Percentiles rank a stretch among this genome's conserved stretches.
phyloP scores from a whole-genome alignment of 2,888 invertebrate genomes.

The Idaea biselata region DNA sequence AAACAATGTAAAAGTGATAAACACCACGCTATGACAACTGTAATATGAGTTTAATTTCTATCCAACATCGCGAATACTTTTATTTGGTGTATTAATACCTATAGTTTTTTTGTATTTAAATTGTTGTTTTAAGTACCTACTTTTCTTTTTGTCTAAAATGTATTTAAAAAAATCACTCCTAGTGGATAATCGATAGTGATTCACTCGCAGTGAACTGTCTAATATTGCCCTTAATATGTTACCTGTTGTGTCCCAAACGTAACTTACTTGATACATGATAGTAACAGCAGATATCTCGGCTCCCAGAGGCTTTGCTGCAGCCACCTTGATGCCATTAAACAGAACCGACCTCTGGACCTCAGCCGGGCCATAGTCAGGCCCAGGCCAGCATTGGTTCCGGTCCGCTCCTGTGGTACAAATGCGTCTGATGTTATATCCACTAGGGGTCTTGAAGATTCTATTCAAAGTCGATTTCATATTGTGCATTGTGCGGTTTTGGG shows the following conservation, averaged over 20 bases:
- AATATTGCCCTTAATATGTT: background rate
- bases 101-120: no score
- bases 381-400: constrained; percentile 31
- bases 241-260: background rate
- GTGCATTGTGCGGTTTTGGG: background rate
- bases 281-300: constrained; percentile 57
- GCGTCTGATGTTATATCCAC: constrained; percentile 18
- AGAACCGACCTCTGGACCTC: constrained; percentile 51
- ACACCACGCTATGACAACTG: no score
- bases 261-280: constrained; percentile 62
- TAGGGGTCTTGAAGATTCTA: background rate
- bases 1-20: no score
- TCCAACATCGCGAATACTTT: no score
- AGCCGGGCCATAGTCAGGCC: constrained; percentile 53
- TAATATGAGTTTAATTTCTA: no score
- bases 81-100: no score
- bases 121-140: no score
- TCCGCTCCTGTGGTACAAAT: constrained; percentile 26
- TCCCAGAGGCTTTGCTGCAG: constrained; percentile 47
- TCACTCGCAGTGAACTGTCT: no score
- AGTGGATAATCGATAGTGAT: no score
- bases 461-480: background rate
- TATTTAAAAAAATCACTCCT: no score
- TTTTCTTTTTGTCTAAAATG: no score
- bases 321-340: constrained; percentile 55